Evolutionary conservation across 2,113 vertebrate genomes (phyloP).

Genomic region (Mungos mungo): DNA sequence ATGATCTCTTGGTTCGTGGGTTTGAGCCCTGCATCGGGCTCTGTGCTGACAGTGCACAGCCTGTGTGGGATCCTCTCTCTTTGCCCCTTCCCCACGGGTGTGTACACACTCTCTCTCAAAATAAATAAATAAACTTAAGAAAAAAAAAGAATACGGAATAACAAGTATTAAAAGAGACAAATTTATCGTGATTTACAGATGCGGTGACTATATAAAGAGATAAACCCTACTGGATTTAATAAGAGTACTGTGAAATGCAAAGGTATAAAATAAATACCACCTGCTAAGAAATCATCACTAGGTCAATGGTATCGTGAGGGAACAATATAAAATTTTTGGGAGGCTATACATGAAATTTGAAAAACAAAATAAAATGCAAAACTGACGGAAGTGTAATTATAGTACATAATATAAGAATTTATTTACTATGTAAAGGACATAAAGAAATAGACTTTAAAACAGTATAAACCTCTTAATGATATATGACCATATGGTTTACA

Average conservation of each 20-base stretch:
- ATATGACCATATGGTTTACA: background rate
- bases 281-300: background rate
- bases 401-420: conserved; percentile 32
- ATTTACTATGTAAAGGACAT: background rate
- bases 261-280: conserved; percentile 48
- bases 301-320: background rate
- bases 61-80: too few relatives aligned
- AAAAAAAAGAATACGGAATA: background rate
- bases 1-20: too few relatives aligned
- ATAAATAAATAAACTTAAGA: too few relatives aligned
- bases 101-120: too few relatives aligned
- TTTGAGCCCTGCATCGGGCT: too few relatives aligned
- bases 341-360: conserved; percentile 11
- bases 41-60: too few relatives aligned
- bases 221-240: conserved; percentile 28
- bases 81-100: too few relatives aligned
- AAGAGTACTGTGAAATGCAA: background rate
- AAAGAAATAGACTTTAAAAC: conserved; percentile 26
- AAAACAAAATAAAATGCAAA: conserved; percentile 29
- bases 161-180: background rate
- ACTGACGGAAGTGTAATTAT: background rate
- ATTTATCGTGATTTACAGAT: conserved; percentile 17
- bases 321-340: background rate
- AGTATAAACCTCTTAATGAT: background rate
- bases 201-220: background rate